These are phyloP conservation scores for Tetragnatha montana DNA, from an alignment of 2,888 invertebrate species.

Conservation along the genomic window DNA sequence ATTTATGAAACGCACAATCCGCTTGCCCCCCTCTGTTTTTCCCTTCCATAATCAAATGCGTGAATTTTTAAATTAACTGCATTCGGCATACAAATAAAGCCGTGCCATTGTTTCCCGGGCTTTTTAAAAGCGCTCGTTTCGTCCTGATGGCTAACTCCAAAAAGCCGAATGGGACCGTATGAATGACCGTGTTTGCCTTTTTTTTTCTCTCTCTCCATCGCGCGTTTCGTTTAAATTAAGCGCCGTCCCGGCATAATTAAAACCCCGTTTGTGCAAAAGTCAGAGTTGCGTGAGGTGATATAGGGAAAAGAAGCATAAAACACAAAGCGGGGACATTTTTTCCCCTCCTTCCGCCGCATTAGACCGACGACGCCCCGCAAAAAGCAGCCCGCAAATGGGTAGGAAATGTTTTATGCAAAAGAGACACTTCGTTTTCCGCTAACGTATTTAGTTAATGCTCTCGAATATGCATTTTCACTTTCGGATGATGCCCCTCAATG, in stretches of 20 bases:
- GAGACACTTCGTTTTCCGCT: conserved; percentile 50
- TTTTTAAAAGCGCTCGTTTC: neutral
- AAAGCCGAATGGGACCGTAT: neutral
- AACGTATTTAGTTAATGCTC: conserved; percentile 67
- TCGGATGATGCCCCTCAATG: conserved; percentile 50
- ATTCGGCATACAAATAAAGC: neutral
- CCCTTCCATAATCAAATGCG: neutral
- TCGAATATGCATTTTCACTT: conserved; percentile 67
- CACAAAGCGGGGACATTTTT: neutral
- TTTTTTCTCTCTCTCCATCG: neutral
- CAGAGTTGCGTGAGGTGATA: neutral
- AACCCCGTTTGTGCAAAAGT: neutral
- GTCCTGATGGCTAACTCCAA: neutral
- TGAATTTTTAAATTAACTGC: neutral
- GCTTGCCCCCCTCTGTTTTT: neutral
- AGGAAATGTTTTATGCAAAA: conserved; percentile 65
- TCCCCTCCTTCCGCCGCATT: neutral
- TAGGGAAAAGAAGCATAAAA: neutral
- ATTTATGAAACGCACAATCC: neutral
- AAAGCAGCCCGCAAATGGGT: conserved; percentile 36
- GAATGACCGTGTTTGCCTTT: neutral
- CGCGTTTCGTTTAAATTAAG: neutral
- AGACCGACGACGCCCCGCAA: neutral
- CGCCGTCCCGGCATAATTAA: neutral
- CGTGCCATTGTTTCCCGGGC: neutral